phyloP scores from a whole-genome alignment of 1,140 invertebrate genomes.

The Apis laboriosa region DNA sequence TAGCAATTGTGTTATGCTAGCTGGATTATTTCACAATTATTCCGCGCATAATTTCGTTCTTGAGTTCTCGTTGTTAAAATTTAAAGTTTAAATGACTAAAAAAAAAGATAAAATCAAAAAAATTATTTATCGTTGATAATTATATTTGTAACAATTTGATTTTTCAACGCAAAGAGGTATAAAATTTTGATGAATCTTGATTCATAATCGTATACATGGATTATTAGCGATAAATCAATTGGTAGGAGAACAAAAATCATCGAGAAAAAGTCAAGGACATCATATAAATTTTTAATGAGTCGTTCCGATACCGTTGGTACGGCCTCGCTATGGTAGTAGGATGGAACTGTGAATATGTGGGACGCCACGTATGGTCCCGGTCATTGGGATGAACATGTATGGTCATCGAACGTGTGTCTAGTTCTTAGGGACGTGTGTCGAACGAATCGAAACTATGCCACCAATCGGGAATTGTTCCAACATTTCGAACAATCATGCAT shows the following conservation, averaged over 20 bases:
- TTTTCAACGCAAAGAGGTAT: not conserved
- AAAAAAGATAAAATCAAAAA: too few relatives aligned
- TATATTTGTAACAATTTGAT: not conserved
- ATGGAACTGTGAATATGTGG: constrained; percentile 63
- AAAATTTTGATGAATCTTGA: not conserved
- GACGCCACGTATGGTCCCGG: constrained; percentile 68
- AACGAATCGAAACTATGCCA: constrained; percentile 48
- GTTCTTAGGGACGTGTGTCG: constrained; percentile 24
- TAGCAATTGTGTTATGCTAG: constrained; percentile 11
- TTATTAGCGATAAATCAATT: constrained; percentile 18
- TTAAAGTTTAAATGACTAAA: not conserved
- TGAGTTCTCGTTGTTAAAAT: constrained; percentile 9
- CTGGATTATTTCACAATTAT: constrained; percentile 25
- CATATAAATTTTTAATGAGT: constrained; percentile 71
- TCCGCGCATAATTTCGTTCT: constrained; percentile 18
- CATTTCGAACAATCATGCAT: constrained; percentile 36
- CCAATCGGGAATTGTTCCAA: constrained; percentile 34
- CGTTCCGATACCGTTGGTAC: constrained; percentile 70
- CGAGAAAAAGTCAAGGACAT: constrained; percentile 58
- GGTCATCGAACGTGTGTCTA: constrained; percentile 60
- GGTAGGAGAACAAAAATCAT: constrained; percentile 15
- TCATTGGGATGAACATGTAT: constrained; percentile 69
- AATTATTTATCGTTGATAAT: not conserved
- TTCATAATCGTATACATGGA: not conserved
- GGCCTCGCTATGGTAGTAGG: constrained; percentile 30